Percentiles rank a stretch among this genome's conserved stretches.
These are phyloP conservation scores for Caenorhabditis panamensis DNA, from an alignment of 2,888 invertebrate genomes.

Conservation along the genomic window DNA sequence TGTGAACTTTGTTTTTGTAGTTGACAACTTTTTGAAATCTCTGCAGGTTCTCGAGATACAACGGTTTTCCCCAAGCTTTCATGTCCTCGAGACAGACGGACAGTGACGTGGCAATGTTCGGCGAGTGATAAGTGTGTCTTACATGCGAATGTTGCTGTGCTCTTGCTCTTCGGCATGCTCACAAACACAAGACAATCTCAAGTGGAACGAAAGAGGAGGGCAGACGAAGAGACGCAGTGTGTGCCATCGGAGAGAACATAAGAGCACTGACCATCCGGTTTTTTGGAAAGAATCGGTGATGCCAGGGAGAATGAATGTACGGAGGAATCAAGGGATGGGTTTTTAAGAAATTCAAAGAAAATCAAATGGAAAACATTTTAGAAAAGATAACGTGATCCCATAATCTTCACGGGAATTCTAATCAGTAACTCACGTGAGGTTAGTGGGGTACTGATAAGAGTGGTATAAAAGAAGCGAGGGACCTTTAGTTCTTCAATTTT, in stretches of 20 bases:
- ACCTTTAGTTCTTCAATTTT: too few species aligned
- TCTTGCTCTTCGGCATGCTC: neutral
- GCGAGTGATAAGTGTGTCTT: conserved; percentile 43
- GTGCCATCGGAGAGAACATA: conserved; percentile 5
- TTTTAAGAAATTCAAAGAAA: too few species aligned
- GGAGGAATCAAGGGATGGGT: neutral
- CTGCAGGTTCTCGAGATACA: neutral
- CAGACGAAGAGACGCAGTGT: conserved; percentile 5
- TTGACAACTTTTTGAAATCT: neutral
- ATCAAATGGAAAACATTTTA: too few species aligned
- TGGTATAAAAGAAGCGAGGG: too few species aligned
- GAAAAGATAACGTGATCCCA: too few species aligned
- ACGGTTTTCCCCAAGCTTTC: neutral
- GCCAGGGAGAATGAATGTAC: too few species aligned
- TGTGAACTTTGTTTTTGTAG: neutral
- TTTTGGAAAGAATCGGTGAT: neutral
- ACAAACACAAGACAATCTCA: conserved; percentile 4
- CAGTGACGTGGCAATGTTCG: conserved; percentile 26
- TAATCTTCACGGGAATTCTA: too few species aligned
- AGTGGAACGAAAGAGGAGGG: neutral
- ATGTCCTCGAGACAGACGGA: conserved; percentile 7
- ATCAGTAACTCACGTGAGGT: too few species aligned
- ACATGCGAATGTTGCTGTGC: conserved; percentile 45
- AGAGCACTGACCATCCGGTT: conserved; percentile 8
- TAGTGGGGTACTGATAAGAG: too few species aligned